Base-by-base conservation (phyloP, 2,888 invertebrate species). In the Ferdinandea cuprea region DNA sequence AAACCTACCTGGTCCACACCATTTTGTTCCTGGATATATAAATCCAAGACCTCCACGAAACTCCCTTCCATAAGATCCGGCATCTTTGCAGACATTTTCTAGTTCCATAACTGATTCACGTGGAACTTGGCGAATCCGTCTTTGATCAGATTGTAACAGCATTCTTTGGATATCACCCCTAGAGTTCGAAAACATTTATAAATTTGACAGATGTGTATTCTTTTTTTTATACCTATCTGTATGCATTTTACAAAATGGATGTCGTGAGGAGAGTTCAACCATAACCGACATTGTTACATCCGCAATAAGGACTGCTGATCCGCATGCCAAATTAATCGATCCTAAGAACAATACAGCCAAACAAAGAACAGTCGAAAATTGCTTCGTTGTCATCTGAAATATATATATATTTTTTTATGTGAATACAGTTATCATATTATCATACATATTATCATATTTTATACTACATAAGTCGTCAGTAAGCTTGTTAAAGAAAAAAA, bases 21-120 rank as follows among this genome's bases (percentile, higher is more conserved):
- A 96, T 88, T 95, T 95, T 0, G 96, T 96, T 1, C 95, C 95
- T 66, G 94, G 93, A 87, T 93, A 93, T 35, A 93, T 92, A 86
- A 93, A 93, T n/a, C 93, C 92, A 13, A 91, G 84, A 0, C 90
- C 90, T 17, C 91, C 91, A 58, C 91, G 90, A 74, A 91, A 90
- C 80, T 90, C 89, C 1, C 87, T 88, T 1, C 90, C 90, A 77
- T 89, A 89, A 1, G 90, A 86, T 74, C 88, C 87, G 71, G 89
- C 87, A 28, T 88, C 91, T 56, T 90, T 91, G 86, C 94, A 94
- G 6, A 93, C 93, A 61, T 92, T 91, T 86, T 93, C 93, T 68
- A 94, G 88, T 83, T 93, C 93, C 40, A 91, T 89, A 2, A 94
- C 92, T 1, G 93, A 92, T 68, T 93, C 93, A 58, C 92, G 91